A percentile compares a stretch with the other conserved stretches of the same genome.
phyloP scores from a whole-genome alignment of 2,797 vertebrate genomes.

The Enteromius thamalakanensis region DNA sequence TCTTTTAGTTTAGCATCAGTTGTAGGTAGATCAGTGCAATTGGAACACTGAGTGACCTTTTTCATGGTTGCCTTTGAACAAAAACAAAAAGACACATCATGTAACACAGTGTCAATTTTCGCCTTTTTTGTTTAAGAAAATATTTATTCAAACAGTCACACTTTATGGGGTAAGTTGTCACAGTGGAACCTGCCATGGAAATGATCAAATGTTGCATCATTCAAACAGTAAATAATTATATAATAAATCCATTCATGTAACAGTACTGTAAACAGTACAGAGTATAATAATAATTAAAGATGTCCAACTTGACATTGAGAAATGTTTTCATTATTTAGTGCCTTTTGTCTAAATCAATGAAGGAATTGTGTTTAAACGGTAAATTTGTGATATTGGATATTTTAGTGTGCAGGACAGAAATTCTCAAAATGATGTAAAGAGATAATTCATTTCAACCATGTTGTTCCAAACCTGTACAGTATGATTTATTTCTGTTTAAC shows the following conservation, averaged over 20 bases:
- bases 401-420: not conserved
- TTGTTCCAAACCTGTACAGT: not conserved
- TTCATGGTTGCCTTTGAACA: not conserved
- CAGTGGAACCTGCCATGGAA: not conserved
- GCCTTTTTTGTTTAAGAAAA: not conserved
- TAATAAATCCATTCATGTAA: not conserved
- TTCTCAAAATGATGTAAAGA: not conserved
- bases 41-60: slow-evolving; percentile 8
- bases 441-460: not conserved
- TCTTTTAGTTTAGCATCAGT: slow-evolving; percentile 41
- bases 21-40: slow-evolving; percentile 49
- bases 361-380: not conserved
- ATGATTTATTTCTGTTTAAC: not conserved
- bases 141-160: not conserved
- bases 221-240: not conserved
- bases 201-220: not conserved
- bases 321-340: not conserved
- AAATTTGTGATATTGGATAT: not conserved
- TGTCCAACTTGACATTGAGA: not conserved
- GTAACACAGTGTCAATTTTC: not conserved
- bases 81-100: too few species aligned
- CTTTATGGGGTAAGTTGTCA: not conserved
- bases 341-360: not conserved
- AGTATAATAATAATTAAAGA: not conserved
- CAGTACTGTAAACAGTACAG: not conserved